Evolutionary conservation across 1,140 invertebrate species (phyloP).

Genomic region (Drosophila nannoptera): DNA sequence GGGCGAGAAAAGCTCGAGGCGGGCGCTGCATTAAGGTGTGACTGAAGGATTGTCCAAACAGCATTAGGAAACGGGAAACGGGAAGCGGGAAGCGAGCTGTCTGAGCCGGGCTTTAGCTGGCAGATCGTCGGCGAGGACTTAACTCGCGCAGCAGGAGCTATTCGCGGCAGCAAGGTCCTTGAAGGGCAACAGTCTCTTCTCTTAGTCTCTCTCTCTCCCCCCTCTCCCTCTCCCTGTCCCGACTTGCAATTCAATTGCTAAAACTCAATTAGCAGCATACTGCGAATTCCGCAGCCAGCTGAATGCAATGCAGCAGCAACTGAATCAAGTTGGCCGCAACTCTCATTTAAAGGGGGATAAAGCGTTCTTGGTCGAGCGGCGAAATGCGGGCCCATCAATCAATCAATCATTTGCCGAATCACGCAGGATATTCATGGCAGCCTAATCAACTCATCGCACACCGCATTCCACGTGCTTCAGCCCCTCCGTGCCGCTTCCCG

Average conservation of each 20-base stretch:
- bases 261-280: too few relatives aligned
- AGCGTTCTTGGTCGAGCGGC: not conserved
- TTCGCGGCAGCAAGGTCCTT: too few relatives aligned
- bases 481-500: too few relatives aligned
- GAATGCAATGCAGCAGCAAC: not conserved
- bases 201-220: too few relatives aligned
- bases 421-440: conserved; percentile 29
- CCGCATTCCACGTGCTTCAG: not conserved
- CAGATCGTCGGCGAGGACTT: not conserved
- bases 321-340: not conserved
- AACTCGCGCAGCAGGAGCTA: not conserved
- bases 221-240: too few relatives aligned
- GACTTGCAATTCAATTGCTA: too few relatives aligned
- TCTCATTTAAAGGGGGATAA: not conserved
- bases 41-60: conserved; percentile 16
- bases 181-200: too few relatives aligned
- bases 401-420: conserved; percentile 30
- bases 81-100: too few relatives aligned
- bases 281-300: too few relatives aligned
- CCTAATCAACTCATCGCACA: conserved; percentile 39
- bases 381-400: not conserved
- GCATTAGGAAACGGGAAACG: conserved; percentile 9
- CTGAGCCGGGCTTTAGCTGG: conserved; percentile 20
- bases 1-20: not conserved
- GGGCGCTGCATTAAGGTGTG: not conserved